A percentile compares a stretch with the other conserved stretches of the same genome.
Conservation (phyloP, 1,140 invertebrate species). For the Paraescarpia echinospica region DNA sequence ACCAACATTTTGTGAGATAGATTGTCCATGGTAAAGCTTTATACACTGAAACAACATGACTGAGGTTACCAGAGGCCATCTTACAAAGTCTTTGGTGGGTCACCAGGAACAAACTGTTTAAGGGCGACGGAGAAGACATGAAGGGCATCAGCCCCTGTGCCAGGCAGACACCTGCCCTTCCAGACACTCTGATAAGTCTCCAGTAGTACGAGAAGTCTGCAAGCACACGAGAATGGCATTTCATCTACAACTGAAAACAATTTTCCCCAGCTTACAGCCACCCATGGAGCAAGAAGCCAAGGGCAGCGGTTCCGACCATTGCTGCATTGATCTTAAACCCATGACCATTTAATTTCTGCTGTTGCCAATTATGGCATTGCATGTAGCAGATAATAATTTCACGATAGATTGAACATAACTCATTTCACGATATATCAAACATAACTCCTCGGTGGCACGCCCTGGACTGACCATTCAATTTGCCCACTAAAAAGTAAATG, state of each 20-base stretch:
- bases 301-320: too few species aligned
- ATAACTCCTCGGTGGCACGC: too few species aligned
- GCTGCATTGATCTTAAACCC: too few species aligned
- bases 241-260: background rate
- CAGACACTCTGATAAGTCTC: background rate
- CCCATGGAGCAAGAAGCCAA: too few species aligned
- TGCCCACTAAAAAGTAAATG: too few species aligned
- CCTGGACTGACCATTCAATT: too few species aligned
- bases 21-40: background rate
- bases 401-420: too few species aligned
- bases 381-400: too few species aligned
- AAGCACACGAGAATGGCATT: background rate
- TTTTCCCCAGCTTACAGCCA: too few species aligned
- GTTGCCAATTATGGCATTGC: too few species aligned
- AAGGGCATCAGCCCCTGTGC: background rate
- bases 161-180: background rate
- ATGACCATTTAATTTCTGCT: too few species aligned
- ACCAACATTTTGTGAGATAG: background rate
- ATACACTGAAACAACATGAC: background rate
- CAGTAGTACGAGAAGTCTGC: background rate
- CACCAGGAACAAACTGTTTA: background rate
- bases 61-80: background rate
- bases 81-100: background rate
- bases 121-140: background rate
- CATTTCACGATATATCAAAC: too few species aligned